Percentiles rank a stretch among this genome's conserved stretches.
Conservation (phyloP, 2,888 invertebrate species). For the Pseudococcus jackbeardsleyi region DNA sequence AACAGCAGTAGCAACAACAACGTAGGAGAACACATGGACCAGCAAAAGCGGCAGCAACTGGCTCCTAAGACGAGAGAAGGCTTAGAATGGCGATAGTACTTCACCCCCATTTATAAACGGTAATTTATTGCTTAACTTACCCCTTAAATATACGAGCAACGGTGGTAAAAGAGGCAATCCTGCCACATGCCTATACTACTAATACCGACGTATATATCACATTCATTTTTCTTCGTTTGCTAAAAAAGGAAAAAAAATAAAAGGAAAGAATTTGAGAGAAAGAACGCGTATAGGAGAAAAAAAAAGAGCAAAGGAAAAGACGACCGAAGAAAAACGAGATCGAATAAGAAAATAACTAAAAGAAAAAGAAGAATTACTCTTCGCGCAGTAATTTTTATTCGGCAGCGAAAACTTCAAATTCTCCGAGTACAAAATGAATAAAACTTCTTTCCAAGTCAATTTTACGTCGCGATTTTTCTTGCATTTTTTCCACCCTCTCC, state of each 20-base stretch:
- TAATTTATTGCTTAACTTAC: slow-evolving; percentile 62
- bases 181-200: slow-evolving; percentile 64
- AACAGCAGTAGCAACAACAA: background rate
- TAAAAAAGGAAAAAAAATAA: slow-evolving; percentile 54
- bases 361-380: slow-evolving; percentile 59
- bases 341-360: slow-evolving; percentile 1
- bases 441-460: slow-evolving; percentile 52
- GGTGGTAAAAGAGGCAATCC: slow-evolving; percentile 63
- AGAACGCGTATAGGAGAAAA: background rate
- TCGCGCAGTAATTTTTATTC: slow-evolving; percentile 9
- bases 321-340: background rate
- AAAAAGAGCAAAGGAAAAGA: slow-evolving; percentile 19
- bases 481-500: background rate
- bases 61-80: slow-evolving; percentile 35
- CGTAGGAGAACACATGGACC: slow-evolving; percentile 43
- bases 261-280: background rate
- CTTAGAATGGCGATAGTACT: slow-evolving; percentile 63
- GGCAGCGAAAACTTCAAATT: slow-evolving; percentile 6
- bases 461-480: slow-evolving; percentile 57
- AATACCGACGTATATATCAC: slow-evolving; percentile 63
- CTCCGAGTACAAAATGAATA: background rate
- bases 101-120: slow-evolving; percentile 64
- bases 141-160: slow-evolving; percentile 58
- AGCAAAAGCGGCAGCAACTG: slow-evolving; percentile 18
- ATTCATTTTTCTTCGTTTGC: slow-evolving; percentile 59